Conservation (phyloP, 2,113 vertebrate genomes). For the Alethe castanea region DNA sequence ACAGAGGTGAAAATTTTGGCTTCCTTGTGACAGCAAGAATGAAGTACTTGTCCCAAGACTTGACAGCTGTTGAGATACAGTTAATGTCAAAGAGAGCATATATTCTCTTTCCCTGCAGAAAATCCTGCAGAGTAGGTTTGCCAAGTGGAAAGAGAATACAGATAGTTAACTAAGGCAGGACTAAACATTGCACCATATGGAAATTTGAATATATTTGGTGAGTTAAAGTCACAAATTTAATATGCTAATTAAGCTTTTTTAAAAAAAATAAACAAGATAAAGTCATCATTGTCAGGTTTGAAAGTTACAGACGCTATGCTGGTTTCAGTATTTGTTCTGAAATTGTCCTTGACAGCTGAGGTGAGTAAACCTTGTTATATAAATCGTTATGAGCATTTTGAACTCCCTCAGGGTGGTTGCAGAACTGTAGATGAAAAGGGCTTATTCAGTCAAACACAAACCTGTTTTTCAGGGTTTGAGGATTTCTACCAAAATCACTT, state of each 20-base stretch:
- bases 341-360: slow-evolving; percentile 1
- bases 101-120: not conserved
- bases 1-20: not conserved
- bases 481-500: not conserved
- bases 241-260: not conserved
- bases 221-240: not conserved
- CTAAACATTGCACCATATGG: not conserved
- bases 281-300: not conserved
- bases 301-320: not conserved
- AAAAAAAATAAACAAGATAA: not conserved
- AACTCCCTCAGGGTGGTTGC: not conserved
- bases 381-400: slow-evolving; percentile 17
- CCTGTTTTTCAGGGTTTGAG: not conserved
- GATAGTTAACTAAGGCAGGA: not conserved
- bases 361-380: not conserved
- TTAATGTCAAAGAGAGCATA: not conserved
- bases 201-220: not conserved
- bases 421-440: not conserved
- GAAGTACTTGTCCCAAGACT: not conserved
- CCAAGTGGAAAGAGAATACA: not conserved
- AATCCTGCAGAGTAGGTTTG: not conserved
- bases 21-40: not conserved
- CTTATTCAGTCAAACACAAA: not conserved
- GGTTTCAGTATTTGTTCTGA: slow-evolving; percentile 19
- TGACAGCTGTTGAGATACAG: not conserved